A percentile compares a stretch with the other conserved stretches of the same genome.
These are phyloP conservation scores for Agrenia bidenticulata DNA, from an alignment of 2,888 invertebrate genomes.

Conservation along the genomic window DNA sequence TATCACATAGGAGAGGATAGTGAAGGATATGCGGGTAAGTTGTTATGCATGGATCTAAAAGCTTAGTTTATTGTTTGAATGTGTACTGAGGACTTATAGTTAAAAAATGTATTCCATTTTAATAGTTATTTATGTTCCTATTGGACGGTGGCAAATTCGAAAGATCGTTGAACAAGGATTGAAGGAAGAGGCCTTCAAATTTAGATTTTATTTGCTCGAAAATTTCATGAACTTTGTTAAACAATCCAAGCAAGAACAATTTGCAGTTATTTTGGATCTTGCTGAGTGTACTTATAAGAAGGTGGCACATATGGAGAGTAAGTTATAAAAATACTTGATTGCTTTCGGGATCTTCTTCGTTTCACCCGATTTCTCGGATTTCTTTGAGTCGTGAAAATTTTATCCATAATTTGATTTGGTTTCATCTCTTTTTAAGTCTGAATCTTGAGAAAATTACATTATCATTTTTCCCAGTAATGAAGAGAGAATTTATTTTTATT, in stretches of 20 bases:
- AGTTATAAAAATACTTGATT: background rate
- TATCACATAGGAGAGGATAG: slow-evolving; percentile 32
- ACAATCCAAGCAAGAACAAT: slow-evolving; percentile 21
- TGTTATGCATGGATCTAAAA: slow-evolving; percentile 1
- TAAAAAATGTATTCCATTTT: background rate
- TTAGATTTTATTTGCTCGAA: slow-evolving; percentile 33
- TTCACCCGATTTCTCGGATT: no score
- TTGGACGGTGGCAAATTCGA: slow-evolving; percentile 33
- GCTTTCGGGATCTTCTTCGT: no score
- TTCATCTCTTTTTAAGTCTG: no score
- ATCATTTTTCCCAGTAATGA: no score
- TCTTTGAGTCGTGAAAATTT: no score
- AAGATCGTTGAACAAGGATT: slow-evolving; percentile 28
- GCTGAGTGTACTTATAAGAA: slow-evolving; percentile 33
- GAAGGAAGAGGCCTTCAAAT: slow-evolving; percentile 30
- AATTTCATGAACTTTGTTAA: slow-evolving; percentile 27
- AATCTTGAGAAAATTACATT: no score
- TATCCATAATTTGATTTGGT: no score
- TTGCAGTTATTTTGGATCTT: slow-evolving; percentile 33
- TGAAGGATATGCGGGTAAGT: slow-evolving; percentile 38
- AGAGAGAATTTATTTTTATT: no score
- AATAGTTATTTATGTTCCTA: slow-evolving; percentile 35
- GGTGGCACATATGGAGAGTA: slow-evolving; percentile 36
- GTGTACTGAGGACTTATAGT: background rate
- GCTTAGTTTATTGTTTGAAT: background rate